phyloP scores from a whole-genome alignment of 2,888 invertebrate species.

The Uloborus plumipes region DNA sequence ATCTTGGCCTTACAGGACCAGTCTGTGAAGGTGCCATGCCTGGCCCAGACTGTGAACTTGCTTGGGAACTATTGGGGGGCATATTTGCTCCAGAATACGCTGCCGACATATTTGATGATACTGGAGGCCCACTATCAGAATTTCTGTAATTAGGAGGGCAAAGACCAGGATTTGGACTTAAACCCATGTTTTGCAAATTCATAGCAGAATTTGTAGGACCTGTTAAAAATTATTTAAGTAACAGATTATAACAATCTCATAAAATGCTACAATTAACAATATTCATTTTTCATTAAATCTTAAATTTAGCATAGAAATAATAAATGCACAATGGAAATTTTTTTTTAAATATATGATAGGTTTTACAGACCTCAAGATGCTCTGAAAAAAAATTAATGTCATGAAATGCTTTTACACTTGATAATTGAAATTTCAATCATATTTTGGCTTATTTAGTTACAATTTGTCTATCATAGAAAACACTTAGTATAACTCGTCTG shows the following conservation, averaged over 20 bases:
- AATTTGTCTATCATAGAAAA: no score
- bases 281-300: no score
- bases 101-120: slow-evolving; percentile 33
- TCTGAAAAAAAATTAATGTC: no score
- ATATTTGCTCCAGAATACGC: slow-evolving; percentile 19
- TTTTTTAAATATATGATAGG: no score
- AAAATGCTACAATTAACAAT: neutral
- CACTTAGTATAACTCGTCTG: no score
- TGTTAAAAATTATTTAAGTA: slow-evolving; percentile 2
- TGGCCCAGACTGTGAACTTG: slow-evolving; percentile 17
- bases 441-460: no score
- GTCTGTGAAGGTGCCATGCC: slow-evolving; percentile 20
- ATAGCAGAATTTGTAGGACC: slow-evolving; percentile 56
- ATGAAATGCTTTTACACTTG: no score
- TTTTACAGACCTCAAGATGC: no score
- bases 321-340: no score
- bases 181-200: slow-evolving; percentile 42
- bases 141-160: slow-evolving; percentile 29
- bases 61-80: slow-evolving; percentile 28
- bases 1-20: slow-evolving; percentile 37
- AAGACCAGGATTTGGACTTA: slow-evolving; percentile 22
- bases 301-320: no score
- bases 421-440: no score
- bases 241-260: neutral
- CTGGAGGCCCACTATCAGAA: slow-evolving; percentile 34